These are phyloP conservation scores for Acrocephalus scirpaceus DNA, from an alignment of 2,797 vertebrate species.

Conservation along the genomic window DNA sequence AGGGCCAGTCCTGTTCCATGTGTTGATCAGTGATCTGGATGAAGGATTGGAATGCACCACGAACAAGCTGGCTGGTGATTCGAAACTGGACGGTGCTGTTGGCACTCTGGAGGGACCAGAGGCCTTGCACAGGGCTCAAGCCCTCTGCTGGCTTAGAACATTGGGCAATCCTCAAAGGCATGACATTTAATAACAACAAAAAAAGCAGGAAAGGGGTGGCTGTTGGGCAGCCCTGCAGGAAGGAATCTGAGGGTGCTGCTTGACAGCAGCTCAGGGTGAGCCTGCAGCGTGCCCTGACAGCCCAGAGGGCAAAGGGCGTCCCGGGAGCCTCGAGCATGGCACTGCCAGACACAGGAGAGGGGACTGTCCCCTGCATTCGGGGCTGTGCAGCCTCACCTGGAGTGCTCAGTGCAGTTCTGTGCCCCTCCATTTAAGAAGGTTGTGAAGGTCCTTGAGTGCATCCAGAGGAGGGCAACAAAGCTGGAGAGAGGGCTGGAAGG, in stretches of 20 bases:
- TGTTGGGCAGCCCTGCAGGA: not conserved
- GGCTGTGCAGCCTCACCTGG: not conserved
- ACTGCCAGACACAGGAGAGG: not conserved
- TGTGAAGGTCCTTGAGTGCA: not conserved
- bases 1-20: not conserved
- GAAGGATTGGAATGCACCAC: not conserved
- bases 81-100: accelerated
- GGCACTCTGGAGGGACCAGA: not conserved
- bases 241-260: not conserved
- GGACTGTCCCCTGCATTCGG: not conserved
- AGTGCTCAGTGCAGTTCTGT: not conserved
- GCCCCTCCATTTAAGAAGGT: too few relatives aligned
- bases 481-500: not conserved
- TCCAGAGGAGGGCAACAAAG: not conserved
- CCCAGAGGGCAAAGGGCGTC: not conserved
- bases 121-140: not conserved
- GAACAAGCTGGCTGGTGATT: not conserved
- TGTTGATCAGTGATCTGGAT: not conserved
- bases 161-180: not conserved
- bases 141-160: not conserved
- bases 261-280: not conserved
- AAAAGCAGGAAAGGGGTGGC: too few relatives aligned
- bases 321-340: not conserved
- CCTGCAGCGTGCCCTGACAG: not conserved
- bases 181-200: too few relatives aligned